Base-by-base conservation (phyloP, 2,888 invertebrate species). In the Epinotia brunnichana region DNA sequence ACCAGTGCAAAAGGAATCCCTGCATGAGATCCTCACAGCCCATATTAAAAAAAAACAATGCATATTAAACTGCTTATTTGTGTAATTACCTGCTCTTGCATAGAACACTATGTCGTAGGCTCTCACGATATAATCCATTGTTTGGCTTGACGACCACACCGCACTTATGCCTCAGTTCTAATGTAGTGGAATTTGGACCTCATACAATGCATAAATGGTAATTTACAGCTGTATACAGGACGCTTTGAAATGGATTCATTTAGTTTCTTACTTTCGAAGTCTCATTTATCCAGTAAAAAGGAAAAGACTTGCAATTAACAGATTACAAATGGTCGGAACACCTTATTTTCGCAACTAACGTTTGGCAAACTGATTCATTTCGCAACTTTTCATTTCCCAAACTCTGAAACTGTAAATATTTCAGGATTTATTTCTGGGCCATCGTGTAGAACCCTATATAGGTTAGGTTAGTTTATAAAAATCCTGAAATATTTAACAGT, bases 1-100 rank as follows among this genome's bases (percentile, higher is more conserved):
- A 21, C 29, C 15, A 21, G 21, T 17, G 56, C 21, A 3, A 54
- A 51, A 60, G 21, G 54, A 35, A 51, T 15, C 56, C 24, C 53
- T n/a, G n/a, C n/a, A 44, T 67, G 71, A n/a, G 66, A 71, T 44
- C 35, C 17, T 24, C 57, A 3, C 44, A 57, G 41, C 44, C 39
- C 19, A 13, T 21, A 35, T 54, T 60, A 19, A 2, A 21, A 70
- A n/a, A 57, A 61, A 54, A 61, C 71, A 54, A 67, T 48, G 24
- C 60, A 15, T 29, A 41, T 62, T n/a, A 57, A 63, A 53, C 67
- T 53, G 51, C 39, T 66, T 61, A 57, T 62, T 57, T 19, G 2
- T 44, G 54, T 19, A 76, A 79, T 81, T 87, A 94, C 93, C 93
- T 84, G 91, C 88, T 81, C 85, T 84, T 75, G 92, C 90, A 77